phyloP scores from a whole-genome alignment of 2,113 vertebrate genomes.

The Muntiacus muntjak region DNA sequence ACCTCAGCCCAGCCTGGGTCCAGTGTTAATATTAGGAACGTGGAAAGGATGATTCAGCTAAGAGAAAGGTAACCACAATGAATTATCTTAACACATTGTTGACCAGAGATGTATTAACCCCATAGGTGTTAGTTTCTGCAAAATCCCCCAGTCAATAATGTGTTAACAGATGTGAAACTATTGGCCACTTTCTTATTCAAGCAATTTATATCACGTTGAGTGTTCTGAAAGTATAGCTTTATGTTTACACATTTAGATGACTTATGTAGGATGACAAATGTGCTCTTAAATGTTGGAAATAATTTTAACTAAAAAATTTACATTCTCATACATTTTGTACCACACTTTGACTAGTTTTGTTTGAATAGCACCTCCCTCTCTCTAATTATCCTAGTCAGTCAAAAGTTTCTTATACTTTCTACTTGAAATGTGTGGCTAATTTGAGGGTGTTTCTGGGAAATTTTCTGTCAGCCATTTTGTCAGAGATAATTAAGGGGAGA shows the following conservation, averaged over 20 bases:
- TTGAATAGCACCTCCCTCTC: neutral
- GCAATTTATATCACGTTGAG: neutral
- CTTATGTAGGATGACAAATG: constrained; percentile 51
- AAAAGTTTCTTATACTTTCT: neutral
- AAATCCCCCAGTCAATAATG: neutral
- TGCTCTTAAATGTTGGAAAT: constrained; percentile 34
- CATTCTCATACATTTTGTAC: constrained; percentile 34
- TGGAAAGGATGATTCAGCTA: neutral
- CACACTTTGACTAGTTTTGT: constrained; percentile 24
- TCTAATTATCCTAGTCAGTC: constrained; percentile 29
- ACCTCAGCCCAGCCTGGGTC: neutral
- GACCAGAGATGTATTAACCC: neutral
- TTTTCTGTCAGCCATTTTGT: neutral
- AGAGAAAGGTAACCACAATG: neutral
- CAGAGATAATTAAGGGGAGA: neutral
- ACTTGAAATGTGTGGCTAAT: neutral
- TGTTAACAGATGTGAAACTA: constrained; percentile 25
- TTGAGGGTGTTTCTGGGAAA: neutral
- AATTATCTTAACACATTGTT: neutral
- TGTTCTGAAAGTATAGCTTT: neutral
- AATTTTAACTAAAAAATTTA: constrained; percentile 55
- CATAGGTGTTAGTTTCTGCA: neutral
- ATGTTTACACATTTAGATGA: constrained; percentile 46
- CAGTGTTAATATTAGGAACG: neutral
- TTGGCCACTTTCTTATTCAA: constrained; percentile 8